phyloP scores from a whole-genome alignment of 2,888 invertebrate genomes.

The Luperina nickerlii region DNA sequence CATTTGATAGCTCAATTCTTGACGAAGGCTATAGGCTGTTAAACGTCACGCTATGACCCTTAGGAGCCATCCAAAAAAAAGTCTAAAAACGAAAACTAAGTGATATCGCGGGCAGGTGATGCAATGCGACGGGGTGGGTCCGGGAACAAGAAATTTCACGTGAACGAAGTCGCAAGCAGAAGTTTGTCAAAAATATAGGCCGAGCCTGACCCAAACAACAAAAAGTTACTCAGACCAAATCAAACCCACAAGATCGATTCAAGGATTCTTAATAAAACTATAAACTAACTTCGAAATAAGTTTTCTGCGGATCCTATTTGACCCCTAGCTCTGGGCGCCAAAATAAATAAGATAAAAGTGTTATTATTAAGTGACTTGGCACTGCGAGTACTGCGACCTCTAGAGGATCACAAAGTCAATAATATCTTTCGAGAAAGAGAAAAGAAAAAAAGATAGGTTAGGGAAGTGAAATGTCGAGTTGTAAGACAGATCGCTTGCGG shows the following conservation, averaged over 20 bases:
- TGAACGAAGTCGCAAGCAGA: background rate
- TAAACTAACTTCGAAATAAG: slow-evolving; percentile 24
- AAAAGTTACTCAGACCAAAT: slow-evolving; percentile 36
- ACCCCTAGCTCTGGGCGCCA: slow-evolving; percentile 21
- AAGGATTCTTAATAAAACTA: slow-evolving; percentile 42
- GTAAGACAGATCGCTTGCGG: slow-evolving; percentile 54
- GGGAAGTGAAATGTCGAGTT: slow-evolving; percentile 67
- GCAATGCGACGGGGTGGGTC: too few relatives aligned
- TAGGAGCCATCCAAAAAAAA: too few relatives aligned
- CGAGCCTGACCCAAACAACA: background rate
- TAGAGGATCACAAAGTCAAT: slow-evolving; percentile 59
- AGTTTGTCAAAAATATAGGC: slow-evolving; percentile 17
- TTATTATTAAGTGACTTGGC: slow-evolving; percentile 57
- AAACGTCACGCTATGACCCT: too few relatives aligned
- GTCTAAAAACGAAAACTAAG: too few relatives aligned
- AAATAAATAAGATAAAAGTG: slow-evolving; percentile 65
- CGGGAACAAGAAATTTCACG: too few relatives aligned
- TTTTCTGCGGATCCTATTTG: slow-evolving; percentile 39
- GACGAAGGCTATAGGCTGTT: too few relatives aligned
- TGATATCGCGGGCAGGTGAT: too few relatives aligned
- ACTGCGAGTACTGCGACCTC: slow-evolving; percentile 35
- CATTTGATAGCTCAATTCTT: too few relatives aligned
- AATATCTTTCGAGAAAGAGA: slow-evolving; percentile 60
- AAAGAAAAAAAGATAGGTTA: slow-evolving; percentile 66
- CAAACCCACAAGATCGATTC: slow-evolving; percentile 38